phyloP scores from a whole-genome alignment of 1,140 invertebrate species.

The Tetramorium alpestre region DNA sequence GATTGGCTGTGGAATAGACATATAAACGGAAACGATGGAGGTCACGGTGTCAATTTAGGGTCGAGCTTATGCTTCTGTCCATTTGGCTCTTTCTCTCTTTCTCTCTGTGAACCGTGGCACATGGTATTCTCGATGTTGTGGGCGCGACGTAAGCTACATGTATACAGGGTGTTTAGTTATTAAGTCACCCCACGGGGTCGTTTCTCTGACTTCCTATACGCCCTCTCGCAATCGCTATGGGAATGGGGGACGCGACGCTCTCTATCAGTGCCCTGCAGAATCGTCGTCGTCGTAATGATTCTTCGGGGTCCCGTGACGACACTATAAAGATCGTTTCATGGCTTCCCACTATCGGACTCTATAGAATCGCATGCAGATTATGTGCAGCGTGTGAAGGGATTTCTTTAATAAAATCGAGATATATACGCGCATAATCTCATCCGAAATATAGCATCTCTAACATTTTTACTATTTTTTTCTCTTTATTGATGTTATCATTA shows the following conservation, averaged over 20 bases:
- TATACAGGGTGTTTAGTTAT: conserved; percentile 84
- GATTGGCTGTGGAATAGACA: conserved; percentile 24
- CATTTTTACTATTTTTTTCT: neutral
- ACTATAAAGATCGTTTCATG: conserved; percentile 70
- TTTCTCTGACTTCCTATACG: conserved; percentile 73
- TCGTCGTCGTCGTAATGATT: conserved; percentile 69
- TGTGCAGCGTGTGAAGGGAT: neutral
- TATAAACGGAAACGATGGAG: conserved; percentile 55
- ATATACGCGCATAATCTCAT: neutral
- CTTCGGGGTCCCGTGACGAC: conserved; percentile 68
- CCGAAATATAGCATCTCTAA: neutral
- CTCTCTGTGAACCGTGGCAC: conserved; percentile 77
- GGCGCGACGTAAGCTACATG: conserved; percentile 75
- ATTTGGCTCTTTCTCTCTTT: conserved; percentile 46
- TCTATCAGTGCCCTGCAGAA: conserved; percentile 70
- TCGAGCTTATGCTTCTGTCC: conserved; percentile 43
- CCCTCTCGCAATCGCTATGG: conserved; percentile 73
- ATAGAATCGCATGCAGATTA: conserved; percentile 49
- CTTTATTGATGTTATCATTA: neutral
- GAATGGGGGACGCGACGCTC: conserved; percentile 71
- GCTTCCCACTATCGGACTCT: conserved; percentile 38
- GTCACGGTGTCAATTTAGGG: conserved; percentile 73
- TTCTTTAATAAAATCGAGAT: conserved; percentile 2
- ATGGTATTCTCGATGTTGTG: conserved; percentile 76
- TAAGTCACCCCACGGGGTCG: conserved; percentile 80